A percentile compares a stretch with the other conserved stretches of the same genome.
phyloP scores from a whole-genome alignment of 2,113 vertebrate species.

The Ellobius talpinus region DNA sequence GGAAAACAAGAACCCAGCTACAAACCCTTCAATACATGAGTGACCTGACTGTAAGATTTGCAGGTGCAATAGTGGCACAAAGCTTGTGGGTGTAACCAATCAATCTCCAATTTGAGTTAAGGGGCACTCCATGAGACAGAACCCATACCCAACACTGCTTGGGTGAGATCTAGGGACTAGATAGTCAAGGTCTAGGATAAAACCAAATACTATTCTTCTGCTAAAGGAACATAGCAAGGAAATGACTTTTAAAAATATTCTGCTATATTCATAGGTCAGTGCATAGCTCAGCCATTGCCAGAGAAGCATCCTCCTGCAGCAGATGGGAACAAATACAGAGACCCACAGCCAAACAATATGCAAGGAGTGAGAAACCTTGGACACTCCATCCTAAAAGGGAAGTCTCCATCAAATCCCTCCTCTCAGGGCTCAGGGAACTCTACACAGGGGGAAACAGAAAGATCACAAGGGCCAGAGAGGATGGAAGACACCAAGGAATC shows the following conservation, averaged over 20 bases:
- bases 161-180: neutral
- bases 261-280: neutral
- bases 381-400: neutral
- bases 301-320: neutral
- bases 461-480: neutral
- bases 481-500: neutral
- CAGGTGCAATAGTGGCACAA: neutral
- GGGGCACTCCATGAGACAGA: neutral
- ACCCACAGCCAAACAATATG: neutral
- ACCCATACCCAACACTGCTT: neutral
- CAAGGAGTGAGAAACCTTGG: neutral
- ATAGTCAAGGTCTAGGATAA: neutral
- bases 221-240: neutral
- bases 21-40: neutral
- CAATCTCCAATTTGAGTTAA: neutral
- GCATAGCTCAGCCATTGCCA: neutral
- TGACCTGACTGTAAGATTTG: neutral
- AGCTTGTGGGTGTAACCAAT: neutral
- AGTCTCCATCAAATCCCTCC: neutral
- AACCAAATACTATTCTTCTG: too few species aligned
- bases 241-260: neutral
- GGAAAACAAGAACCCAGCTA: neutral
- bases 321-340: neutral
- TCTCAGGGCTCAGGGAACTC: neutral
- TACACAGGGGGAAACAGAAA: neutral